A percentile compares a stretch with the other conserved stretches of the same genome.
Evolutionary conservation across 2,797 vertebrate genomes (phyloP).

Genomic region (Alosa sapidissima): DNA sequence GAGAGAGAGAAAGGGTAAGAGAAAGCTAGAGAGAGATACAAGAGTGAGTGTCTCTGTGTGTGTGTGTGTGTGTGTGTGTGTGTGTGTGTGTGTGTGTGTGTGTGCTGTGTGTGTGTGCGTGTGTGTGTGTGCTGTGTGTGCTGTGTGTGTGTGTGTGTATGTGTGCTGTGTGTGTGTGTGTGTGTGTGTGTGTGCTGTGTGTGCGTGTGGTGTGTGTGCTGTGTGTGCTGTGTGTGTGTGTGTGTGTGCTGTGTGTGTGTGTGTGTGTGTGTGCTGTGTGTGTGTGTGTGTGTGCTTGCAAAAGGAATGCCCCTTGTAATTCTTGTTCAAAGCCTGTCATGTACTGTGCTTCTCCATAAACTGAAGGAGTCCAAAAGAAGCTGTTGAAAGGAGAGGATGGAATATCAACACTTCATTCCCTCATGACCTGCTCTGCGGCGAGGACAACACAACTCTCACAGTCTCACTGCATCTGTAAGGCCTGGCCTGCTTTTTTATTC

Average conservation of each 20-base stretch:
- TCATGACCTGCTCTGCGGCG: not conserved
- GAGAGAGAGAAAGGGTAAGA: not conserved
- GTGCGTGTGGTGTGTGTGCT: too few species aligned
- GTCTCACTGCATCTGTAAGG: not conserved
- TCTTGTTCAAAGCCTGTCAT: not conserved
- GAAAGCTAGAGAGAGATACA: too few species aligned
- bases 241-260: too few species aligned
- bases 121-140: conserved; percentile 18
- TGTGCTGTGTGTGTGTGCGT: too few species aligned
- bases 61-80: conserved; percentile 41
- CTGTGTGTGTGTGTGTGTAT: conserved; percentile 11
- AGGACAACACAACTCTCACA: not conserved
- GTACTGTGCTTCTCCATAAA: not conserved
- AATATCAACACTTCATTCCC: not conserved
- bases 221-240: conserved; percentile 47
- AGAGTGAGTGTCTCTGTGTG: conserved; percentile 42
- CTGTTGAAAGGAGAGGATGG: not conserved
- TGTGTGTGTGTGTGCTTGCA: conserved; percentile 19
- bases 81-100: conserved; percentile 17
- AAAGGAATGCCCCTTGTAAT: not conserved
- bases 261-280: conserved; percentile 18
- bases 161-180: conserved; percentile 49
- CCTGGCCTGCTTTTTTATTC: not conserved
- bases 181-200: conserved; percentile 27
- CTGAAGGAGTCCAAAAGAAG: not conserved